Evolutionary conservation across 2,888 invertebrate species (phyloP), one percentile per base, ranked within the genome.

Genomic region (Acronicta leporina): DNA sequence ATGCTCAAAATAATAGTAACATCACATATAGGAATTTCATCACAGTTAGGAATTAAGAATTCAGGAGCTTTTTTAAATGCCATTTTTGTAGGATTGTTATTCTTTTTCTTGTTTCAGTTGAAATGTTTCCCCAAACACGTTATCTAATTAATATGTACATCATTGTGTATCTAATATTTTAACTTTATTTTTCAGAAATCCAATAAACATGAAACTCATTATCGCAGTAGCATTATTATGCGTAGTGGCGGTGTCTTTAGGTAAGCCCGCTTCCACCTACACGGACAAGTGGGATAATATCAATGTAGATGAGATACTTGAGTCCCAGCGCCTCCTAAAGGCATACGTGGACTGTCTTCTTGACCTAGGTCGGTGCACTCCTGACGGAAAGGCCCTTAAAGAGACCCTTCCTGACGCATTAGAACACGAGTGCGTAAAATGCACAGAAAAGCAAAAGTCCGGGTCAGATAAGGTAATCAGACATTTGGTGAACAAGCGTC

Each of bases 361-460:
- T 66, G 96, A 96, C 0, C 92, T 87, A 77, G 96, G 96, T 16
- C 94, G 94, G 13, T 97, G 97, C 85, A 96, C 96, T 11, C 95
- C 96, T 2, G 97, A 97, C 73, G 97, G 95, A 43, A 95, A 95
- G 67, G 95, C 96, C 71, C 87, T 95, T 1, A 94, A 94, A 60
- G 94, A 94, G 65, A 89, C 95, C 1, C 91, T 97, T 2, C 97
- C 97, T 0, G 97, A 97, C 70, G 97, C 97, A 0, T 84, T 97
- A 44, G 95, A 95, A 73, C 95, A 96, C 38, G 96, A 96, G 50
- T 97, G 97, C 86, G 84, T 89, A 49, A 96, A 96, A 85, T 97
- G 97, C 84, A 96, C 96, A 86, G 71, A 95, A 87, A 95, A 95
- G 95, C 94, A 95, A 63, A 93, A 92, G 66, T 58, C 71, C 1